Conservation (phyloP, 2,113 vertebrate genomes). For the crab-eating macaque (Macaca fascicularis) region DNA sequence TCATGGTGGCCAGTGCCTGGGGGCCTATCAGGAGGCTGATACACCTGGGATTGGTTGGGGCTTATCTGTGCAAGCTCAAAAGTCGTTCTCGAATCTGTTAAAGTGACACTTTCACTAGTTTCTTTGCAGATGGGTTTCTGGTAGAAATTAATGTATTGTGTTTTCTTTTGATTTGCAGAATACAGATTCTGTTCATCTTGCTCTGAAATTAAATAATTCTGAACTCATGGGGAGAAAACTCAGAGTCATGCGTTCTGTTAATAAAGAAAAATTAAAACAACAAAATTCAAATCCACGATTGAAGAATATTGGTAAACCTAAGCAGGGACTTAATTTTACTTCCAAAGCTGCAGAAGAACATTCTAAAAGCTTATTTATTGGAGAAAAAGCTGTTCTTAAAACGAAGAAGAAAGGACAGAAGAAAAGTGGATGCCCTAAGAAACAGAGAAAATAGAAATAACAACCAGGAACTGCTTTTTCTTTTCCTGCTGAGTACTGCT, state of each 20-base stretch:
- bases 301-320: constrained; percentile 57
- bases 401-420: constrained; percentile 81
- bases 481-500: neutral
- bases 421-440: constrained; percentile 57
- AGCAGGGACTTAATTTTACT: constrained; percentile 38
- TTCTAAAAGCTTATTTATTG: constrained; percentile 83
- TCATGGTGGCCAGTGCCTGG: no score
- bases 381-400: constrained; percentile 85
- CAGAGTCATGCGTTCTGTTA: constrained; percentile 88
- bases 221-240: constrained; percentile 89
- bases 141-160: constrained; percentile 24
- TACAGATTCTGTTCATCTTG: constrained; percentile 91
- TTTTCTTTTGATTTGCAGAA: constrained; percentile 81
- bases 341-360: constrained; percentile 49
- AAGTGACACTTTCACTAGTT: neutral
- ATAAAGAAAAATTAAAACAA: constrained; percentile 81
- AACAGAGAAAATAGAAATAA: constrained; percentile 68
- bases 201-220: constrained; percentile 91
- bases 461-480: neutral
- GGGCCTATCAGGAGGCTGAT: no score
- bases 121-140: neutral
- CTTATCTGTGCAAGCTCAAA: neutral
- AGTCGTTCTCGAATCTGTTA: neutral
- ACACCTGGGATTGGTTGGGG: neutral
- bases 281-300: constrained; percentile 4